Percentiles rank a stretch among this genome's conserved stretches.
These are phyloP conservation scores for Carterocephalus palaemon DNA, from an alignment of 2,888 invertebrate species.

Conservation along the genomic window DNA sequence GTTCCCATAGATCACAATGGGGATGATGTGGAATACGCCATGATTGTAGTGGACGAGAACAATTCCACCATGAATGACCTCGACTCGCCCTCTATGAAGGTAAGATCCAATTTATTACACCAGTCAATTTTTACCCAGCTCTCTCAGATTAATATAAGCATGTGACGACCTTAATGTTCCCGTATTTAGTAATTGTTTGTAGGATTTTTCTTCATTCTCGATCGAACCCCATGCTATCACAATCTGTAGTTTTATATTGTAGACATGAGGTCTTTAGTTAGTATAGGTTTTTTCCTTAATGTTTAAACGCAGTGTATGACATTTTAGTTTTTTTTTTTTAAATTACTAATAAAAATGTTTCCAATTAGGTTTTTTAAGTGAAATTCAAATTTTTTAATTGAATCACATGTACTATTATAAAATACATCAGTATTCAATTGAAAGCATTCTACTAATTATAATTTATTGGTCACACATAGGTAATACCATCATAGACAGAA, in stretches of 20 bases:
- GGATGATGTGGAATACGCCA: slow-evolving; percentile 92
- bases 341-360: too few species aligned
- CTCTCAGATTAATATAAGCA: slow-evolving; percentile 2
- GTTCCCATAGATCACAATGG: slow-evolving; percentile 73
- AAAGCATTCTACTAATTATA: too few species aligned
- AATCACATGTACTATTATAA: too few species aligned
- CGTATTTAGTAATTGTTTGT: not conserved
- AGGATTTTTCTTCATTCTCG: slow-evolving; percentile 1
- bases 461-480: too few species aligned
- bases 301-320: slow-evolving; percentile 5
- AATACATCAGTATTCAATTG: too few species aligned
- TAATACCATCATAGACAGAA: too few species aligned
- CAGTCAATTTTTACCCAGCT: not conserved
- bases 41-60: slow-evolving; percentile 93
- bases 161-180: slow-evolving; percentile 8
- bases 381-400: too few species aligned
- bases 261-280: not conserved
- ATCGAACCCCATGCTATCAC: not conserved
- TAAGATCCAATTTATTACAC: slow-evolving; percentile 48
- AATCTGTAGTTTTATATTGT: slow-evolving; percentile 4
- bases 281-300: not conserved
- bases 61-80: slow-evolving; percentile 90
- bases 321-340: not conserved
- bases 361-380: too few species aligned
- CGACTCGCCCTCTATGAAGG: slow-evolving; percentile 92